A percentile compares a stretch with the other conserved stretches of the same genome.
Conservation (phyloP, 1,140 invertebrate species). For the Bombus superbus region DNA sequence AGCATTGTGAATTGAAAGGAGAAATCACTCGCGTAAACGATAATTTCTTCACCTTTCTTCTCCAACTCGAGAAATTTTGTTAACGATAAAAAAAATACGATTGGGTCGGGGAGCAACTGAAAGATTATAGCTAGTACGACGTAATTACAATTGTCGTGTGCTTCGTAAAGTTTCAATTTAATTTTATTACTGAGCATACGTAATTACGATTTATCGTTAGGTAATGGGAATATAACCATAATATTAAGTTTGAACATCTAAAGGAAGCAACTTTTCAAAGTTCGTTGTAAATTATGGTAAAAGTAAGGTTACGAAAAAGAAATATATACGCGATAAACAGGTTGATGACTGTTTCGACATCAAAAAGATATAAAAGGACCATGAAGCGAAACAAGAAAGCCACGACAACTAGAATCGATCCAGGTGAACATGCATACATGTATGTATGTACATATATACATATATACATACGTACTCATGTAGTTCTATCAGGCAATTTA, state of each 20-base stretch:
- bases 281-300: background rate
- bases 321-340: background rate
- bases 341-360: slow-evolving; percentile 19
- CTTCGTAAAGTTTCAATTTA: too few species aligned
- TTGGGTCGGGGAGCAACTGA: too few species aligned
- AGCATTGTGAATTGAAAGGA: too few species aligned
- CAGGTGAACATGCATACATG: background rate
- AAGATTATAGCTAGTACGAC: too few species aligned
- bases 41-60: too few species aligned
- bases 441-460: too few species aligned
- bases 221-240: background rate
- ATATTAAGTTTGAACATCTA: background rate
- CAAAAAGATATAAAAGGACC: background rate
- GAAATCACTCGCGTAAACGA: too few species aligned
- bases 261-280: background rate
- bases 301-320: too few species aligned
- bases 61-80: too few species aligned
- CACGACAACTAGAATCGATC: background rate
- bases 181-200: too few species aligned
- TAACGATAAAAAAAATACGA: too few species aligned
- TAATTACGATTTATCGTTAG: background rate
- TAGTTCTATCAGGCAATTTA: background rate
- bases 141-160: too few species aligned
- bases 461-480: background rate
- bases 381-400: background rate